phyloP scores from a whole-genome alignment of 1,140 invertebrate species.

The Lordiphosa collinella region DNA sequence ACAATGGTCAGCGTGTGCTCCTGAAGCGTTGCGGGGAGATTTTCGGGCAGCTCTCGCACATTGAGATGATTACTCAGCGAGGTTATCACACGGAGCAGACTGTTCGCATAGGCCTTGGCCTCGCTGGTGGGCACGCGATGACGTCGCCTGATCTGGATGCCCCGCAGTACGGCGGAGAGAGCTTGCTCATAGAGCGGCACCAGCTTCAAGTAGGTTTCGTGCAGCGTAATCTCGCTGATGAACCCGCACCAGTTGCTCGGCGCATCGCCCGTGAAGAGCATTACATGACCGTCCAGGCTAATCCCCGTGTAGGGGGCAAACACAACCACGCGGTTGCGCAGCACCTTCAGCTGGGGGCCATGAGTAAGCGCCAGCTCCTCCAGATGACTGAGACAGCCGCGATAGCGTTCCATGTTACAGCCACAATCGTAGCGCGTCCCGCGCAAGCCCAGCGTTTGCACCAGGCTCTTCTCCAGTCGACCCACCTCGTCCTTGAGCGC shows the following conservation, averaged over 20 bases:
- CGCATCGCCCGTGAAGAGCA: constrained; percentile 93
- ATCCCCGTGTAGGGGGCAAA: constrained; percentile 93
- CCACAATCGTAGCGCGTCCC: constrained; percentile 88
- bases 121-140: constrained; percentile 90
- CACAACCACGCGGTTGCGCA: constrained; percentile 86
- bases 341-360: constrained; percentile 83
- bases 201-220: constrained; percentile 85
- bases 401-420: constrained; percentile 91
- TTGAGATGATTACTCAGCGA: constrained; percentile 90
- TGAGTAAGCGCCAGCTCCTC: constrained; percentile 85
- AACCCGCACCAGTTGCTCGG: constrained; percentile 92
- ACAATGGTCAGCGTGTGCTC: constrained; percentile 92
- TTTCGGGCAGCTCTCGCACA: constrained; percentile 83
- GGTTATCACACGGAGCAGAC: constrained; percentile 88
- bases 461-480: constrained; percentile 82
- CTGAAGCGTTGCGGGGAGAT: constrained; percentile 85
- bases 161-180: constrained; percentile 87
- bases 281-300: constrained; percentile 90
- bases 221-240: constrained; percentile 88
- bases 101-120: constrained; percentile 88
- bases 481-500: constrained; percentile 84
- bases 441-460: constrained; percentile 81
- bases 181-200: constrained; percentile 91
- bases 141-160: constrained; percentile 91
- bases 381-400: constrained; percentile 89